These are phyloP conservation scores for Acomys russatus DNA, from an alignment of 2,797 vertebrate species.

Conservation along the genomic window DNA sequence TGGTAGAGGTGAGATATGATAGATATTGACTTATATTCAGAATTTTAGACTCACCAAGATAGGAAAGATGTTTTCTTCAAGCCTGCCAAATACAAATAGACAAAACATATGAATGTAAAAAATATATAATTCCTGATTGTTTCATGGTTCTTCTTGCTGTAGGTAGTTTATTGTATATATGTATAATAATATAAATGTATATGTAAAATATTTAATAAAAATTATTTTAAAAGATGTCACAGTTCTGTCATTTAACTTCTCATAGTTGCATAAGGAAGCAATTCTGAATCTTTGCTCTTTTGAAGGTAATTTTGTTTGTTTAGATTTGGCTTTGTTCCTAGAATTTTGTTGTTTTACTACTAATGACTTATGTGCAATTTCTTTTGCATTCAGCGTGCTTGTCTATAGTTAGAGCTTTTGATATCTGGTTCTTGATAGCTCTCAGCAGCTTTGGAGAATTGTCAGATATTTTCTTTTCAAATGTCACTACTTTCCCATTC, in stretches of 20 bases:
- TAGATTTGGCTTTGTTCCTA: not conserved
- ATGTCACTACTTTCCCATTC: not conserved
- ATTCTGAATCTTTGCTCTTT: not conserved
- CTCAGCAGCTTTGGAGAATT: not conserved
- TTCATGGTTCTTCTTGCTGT: no score
- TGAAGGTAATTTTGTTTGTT: not conserved
- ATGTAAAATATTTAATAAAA: no score
- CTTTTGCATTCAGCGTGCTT: not conserved
- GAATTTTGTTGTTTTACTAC: not conserved
- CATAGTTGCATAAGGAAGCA: not conserved
- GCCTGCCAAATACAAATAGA: no score
- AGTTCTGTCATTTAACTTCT: not conserved
- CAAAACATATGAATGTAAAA: no score
- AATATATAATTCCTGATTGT: no score
- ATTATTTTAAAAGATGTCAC: no score
- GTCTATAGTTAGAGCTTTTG: conserved; percentile 3
- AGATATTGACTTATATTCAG: no score
- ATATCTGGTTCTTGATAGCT: not conserved
- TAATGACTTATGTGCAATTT: not conserved
- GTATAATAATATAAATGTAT: no score
- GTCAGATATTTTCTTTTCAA: not conserved
- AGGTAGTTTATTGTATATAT: no score
- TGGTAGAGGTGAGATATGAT: no score
- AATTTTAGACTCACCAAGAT: no score
- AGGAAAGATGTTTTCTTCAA: no score